Percentiles rank a stretch among this genome's conserved stretches.
These are phyloP conservation scores for Ciconia maguari DNA, from an alignment of 2,113 vertebrate species.

Conservation along the genomic window DNA sequence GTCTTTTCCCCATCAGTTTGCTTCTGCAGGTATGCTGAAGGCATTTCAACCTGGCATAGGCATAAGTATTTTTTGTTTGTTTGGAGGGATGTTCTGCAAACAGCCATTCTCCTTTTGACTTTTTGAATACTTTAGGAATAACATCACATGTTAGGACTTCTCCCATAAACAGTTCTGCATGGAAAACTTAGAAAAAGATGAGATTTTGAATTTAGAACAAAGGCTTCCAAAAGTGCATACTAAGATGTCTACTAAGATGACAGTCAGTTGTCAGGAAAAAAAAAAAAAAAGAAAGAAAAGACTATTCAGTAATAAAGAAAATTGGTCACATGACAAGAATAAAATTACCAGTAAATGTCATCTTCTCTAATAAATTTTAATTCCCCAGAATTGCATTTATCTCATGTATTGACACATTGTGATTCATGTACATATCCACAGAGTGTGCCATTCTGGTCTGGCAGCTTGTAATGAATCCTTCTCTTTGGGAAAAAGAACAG, in stretches of 20 bases:
- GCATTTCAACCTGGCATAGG: neutral
- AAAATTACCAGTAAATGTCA: neutral
- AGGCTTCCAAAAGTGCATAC: neutral
- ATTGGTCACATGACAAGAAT: neutral
- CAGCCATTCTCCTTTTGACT: neutral
- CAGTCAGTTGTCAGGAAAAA: neutral
- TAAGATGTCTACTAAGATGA: neutral
- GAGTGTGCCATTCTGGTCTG: neutral
- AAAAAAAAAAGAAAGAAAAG: no score
- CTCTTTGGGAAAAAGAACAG: neutral
- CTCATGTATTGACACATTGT: neutral
- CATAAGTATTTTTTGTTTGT: no score
- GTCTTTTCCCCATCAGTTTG: neutral
- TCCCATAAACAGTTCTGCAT: neutral
- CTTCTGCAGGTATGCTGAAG: neutral
- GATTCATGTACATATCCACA: rapidly evolving
- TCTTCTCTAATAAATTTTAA: neutral
- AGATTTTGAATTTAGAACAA: neutral
- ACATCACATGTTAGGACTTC: neutral
- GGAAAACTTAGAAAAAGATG: neutral
- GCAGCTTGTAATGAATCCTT: neutral
- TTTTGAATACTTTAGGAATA: neutral
- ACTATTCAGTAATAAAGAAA: neutral
- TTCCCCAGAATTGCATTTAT: neutral
- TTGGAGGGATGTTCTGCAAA: neutral